Evolutionary conservation across 92 coral and sea anemone species (phyloP).

Genomic region (Porites evermanni): DNA sequence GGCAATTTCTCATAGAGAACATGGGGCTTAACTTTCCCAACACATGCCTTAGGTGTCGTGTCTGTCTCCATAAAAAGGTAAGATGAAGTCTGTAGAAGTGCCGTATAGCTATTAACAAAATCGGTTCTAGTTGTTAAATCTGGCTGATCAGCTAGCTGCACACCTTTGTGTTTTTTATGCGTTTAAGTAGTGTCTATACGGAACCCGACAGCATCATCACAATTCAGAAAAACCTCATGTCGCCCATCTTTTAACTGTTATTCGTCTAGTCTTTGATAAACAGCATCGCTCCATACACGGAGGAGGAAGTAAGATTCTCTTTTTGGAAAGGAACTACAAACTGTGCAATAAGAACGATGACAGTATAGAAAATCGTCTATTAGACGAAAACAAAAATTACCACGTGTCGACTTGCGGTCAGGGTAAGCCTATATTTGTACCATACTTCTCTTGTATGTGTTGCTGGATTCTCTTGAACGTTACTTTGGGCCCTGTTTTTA

Average conservation of each 20-base stretch:
- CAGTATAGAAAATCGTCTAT: too few species aligned
- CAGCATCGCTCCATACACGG: slow-evolving; percentile 35
- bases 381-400: too few species aligned
- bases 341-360: too few species aligned
- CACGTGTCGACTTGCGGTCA: too few species aligned
- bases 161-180: slow-evolving; percentile 29
- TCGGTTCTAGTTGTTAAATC: slow-evolving; percentile 37
- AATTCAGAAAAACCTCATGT: slow-evolving; percentile 19
- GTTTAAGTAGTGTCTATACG: slow-evolving; percentile 27
- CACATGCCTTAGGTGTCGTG: slow-evolving; percentile 61
- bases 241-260: slow-evolving; percentile 28
- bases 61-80: slow-evolving; percentile 47
- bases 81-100: slow-evolving; percentile 56
- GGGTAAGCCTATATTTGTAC: not conserved
- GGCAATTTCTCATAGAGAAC: slow-evolving; percentile 52
- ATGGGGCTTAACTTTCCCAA: slow-evolving; percentile 67
- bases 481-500: slow-evolving; percentile 32
- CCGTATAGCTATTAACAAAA: slow-evolving; percentile 41
- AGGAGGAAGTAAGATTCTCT: too few species aligned
- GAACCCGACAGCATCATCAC: slow-evolving; percentile 45
- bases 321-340: too few species aligned
- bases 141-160: slow-evolving; percentile 16
- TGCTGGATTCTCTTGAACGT: slow-evolving; percentile 38
- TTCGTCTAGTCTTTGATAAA: slow-evolving; percentile 23
- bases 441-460: slow-evolving; percentile 39